phyloP scores from a whole-genome alignment of 2,113 vertebrate genomes.

The Phylloscopus trochiloides region DNA sequence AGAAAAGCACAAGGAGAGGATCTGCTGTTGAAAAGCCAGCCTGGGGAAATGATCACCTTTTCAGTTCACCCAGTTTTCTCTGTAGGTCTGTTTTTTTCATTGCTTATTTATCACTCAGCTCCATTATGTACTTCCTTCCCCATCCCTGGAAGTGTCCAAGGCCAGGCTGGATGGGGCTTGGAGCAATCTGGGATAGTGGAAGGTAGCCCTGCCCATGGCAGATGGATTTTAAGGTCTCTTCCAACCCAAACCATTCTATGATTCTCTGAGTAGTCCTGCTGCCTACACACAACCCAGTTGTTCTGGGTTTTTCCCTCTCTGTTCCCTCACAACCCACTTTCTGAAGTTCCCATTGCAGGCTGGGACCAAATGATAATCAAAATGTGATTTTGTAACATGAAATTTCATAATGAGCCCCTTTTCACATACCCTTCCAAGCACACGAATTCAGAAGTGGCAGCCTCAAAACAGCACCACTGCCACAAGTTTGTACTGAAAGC shows the following conservation, averaged over 20 bases:
- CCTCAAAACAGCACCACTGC: background rate
- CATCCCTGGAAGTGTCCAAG: background rate
- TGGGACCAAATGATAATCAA: background rate
- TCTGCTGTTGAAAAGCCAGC: background rate
- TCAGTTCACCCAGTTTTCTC: background rate
- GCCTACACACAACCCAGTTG: too few relatives aligned
- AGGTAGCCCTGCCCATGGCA: background rate
- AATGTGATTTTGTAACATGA: background rate
- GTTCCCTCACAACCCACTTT: background rate
- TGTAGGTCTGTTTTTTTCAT: background rate
- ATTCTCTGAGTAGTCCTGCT: background rate
- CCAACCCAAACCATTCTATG: background rate
- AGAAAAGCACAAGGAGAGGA: background rate
- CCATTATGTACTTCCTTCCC: background rate
- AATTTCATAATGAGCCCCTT: background rate
- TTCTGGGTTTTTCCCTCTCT: background rate
- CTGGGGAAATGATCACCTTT: background rate
- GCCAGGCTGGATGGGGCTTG: rapidly evolving
- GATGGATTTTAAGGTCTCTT: background rate
- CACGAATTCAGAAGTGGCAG: background rate
- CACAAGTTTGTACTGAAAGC: background rate
- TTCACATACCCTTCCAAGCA: background rate
- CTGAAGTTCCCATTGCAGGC: background rate
- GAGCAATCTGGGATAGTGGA: background rate
- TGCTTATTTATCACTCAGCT: background rate